Evolutionary conservation across 2,888 invertebrate genomes (phyloP).

Genomic region (Pseudanteris insignis): DNA sequence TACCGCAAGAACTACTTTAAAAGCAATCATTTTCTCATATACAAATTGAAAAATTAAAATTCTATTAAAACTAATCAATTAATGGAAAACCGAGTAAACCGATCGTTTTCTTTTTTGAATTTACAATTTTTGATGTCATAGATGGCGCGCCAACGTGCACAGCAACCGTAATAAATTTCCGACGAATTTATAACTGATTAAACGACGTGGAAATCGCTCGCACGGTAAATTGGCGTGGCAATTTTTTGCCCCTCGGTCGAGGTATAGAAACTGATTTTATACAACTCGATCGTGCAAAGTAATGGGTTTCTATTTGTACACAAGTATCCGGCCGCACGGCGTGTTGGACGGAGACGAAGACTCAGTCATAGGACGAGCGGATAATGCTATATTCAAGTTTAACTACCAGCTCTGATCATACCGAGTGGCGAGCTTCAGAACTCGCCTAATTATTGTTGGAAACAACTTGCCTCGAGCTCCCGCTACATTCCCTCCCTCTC

Average conservation of each 20-base stretch:
- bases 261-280: not conserved
- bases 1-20: too few species aligned
- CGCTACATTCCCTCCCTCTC: conserved; percentile 16
- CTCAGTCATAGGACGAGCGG: conserved; percentile 21
- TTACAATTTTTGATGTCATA: too few species aligned
- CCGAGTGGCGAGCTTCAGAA: conserved; percentile 54
- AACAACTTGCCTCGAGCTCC: conserved; percentile 53
- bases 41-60: too few species aligned
- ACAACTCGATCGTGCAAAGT: conserved; percentile 8
- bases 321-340: conserved; percentile 40
- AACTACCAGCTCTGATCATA: conserved; percentile 47
- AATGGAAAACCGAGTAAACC: too few species aligned
- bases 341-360: conserved; percentile 42
- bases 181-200: too few species aligned
- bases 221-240: too few species aligned
- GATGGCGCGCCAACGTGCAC: too few species aligned
- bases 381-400: conserved; percentile 50
- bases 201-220: too few species aligned
- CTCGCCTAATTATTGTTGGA: conserved; percentile 60
- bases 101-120: too few species aligned
- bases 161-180: too few species aligned
- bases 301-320: conserved; percentile 48
- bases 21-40: too few species aligned
- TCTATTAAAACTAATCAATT: too few species aligned
- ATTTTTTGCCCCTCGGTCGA: not conserved